Percentiles rank a stretch among this genome's conserved stretches.
Evolutionary conservation across 1,140 invertebrate genomes (phyloP).

Genomic region (Brachionus calyciflorus): DNA sequence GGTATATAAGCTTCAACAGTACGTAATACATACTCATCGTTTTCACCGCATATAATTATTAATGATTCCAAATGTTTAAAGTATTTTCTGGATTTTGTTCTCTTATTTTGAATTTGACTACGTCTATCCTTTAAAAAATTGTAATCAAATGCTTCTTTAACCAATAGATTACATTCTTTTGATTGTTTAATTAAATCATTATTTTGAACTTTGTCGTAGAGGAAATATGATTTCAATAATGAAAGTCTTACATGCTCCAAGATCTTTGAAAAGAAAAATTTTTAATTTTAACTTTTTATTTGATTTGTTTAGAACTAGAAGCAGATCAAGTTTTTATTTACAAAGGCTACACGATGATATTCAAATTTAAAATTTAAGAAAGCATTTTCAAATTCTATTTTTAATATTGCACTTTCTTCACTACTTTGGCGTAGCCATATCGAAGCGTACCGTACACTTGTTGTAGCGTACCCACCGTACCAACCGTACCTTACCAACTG

Average conservation of each 20-base stretch:
- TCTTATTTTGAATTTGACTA: conserved; percentile 6
- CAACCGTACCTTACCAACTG: no score
- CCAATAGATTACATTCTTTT: conserved; percentile 42
- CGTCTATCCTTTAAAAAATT: conserved; percentile 35
- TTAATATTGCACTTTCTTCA: no score
- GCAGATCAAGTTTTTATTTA: no score
- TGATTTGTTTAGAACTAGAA: no score
- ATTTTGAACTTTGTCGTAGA: conserved; percentile 64
- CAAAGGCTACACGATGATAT: no score
- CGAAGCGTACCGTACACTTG: no score
- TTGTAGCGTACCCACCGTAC: no score
- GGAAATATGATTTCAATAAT: conserved; percentile 65
- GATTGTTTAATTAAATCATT: conserved; percentile 55
- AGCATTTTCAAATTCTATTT: no score
- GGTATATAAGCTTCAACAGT: conserved; percentile 23
- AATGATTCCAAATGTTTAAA: conserved; percentile 32
- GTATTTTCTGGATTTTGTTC: conserved; percentile 23
- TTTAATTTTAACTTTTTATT: no score
- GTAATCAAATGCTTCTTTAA: conserved; percentile 38
- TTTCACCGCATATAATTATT: conserved; percentile 34
- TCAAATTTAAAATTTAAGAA: no score
- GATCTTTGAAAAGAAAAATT: conserved; percentile 53
- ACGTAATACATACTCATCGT: conserved; percentile 28
- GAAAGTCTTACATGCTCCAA: conserved; percentile 65
- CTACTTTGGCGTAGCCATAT: no score